Percentiles rank a stretch among this genome's conserved stretches.
These are phyloP conservation scores for Argyrosomus japonicus DNA, from an alignment of 2,113 vertebrate species.

Conservation along the genomic window DNA sequence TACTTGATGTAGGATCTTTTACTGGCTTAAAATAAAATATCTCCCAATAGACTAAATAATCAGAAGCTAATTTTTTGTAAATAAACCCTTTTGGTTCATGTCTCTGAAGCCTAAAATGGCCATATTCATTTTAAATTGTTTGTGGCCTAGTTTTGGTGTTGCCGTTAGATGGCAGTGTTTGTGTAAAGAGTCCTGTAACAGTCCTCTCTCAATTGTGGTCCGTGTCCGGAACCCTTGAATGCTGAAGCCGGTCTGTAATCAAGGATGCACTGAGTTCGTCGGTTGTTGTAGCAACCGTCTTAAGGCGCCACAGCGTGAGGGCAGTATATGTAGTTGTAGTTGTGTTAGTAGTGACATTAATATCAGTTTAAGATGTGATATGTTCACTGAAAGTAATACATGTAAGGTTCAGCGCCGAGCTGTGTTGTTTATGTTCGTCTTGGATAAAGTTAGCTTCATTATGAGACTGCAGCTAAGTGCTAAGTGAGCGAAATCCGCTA, in stretches of 20 bases:
- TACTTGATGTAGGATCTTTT: too few relatives aligned
- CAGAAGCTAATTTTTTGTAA: not conserved
- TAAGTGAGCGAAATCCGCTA: not conserved
- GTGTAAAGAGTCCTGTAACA: too few relatives aligned
- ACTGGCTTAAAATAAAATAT: too few relatives aligned
- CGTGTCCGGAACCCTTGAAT: slow-evolving; percentile 57
- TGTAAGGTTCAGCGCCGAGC: not conserved
- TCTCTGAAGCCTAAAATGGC: not conserved
- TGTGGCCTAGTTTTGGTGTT: slow-evolving; percentile 7
- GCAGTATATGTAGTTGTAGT: not conserved
- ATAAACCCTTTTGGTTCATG: not conserved
- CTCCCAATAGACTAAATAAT: not conserved
- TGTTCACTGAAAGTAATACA: not conserved
- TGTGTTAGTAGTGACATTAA: not conserved
- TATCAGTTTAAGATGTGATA: not conserved
- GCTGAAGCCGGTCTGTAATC: not conserved
- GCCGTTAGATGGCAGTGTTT: slow-evolving; percentile 47
- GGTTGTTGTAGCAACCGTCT: slow-evolving; percentile 78
- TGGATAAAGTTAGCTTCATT: not conserved
- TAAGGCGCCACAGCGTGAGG: not conserved
- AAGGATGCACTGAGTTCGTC: slow-evolving; percentile 1
- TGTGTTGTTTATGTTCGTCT: not conserved
- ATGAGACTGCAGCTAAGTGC: not conserved
- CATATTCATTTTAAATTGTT: not conserved
- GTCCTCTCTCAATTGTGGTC: slow-evolving; percentile 30